Conservation (phyloP, 2,797 vertebrate genomes). For the Glossophaga mutica region DNA sequence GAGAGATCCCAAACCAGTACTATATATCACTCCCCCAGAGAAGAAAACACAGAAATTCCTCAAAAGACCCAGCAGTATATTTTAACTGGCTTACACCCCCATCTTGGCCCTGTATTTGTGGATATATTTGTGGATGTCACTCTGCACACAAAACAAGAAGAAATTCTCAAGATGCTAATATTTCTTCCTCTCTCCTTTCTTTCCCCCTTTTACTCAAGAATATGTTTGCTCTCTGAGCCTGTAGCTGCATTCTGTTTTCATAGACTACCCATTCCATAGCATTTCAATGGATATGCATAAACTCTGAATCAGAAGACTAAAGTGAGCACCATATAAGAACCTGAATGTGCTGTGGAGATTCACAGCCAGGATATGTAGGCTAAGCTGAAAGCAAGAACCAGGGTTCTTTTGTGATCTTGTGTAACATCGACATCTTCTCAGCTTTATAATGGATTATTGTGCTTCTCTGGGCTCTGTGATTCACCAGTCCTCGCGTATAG, state of each 20-base stretch:
- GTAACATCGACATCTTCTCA: neutral
- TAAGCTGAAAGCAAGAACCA: neutral
- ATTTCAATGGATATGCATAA: neutral
- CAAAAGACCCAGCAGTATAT: neutral
- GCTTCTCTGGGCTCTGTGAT: neutral
- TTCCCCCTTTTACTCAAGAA: neutral
- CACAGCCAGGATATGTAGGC: neutral
- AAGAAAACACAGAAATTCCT: neutral
- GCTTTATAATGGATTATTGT: neutral
- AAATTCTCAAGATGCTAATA: neutral
- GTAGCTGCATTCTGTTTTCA: neutral
- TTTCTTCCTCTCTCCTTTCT: neutral
- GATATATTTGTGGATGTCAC: neutral
- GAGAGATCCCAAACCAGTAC: neutral
- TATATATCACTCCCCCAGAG: neutral
- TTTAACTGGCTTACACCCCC: neutral
- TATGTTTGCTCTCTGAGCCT: neutral
- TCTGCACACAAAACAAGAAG: neutral
- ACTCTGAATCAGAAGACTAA: slow-evolving; percentile 7
- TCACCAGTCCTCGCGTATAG: neutral
- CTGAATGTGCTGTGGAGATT: neutral
- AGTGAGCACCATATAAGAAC: neutral
- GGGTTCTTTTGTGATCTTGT: neutral
- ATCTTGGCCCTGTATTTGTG: neutral
- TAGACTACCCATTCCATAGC: neutral